Conservation (phyloP, 2,888 invertebrate genomes). For the Patella caerulea region DNA sequence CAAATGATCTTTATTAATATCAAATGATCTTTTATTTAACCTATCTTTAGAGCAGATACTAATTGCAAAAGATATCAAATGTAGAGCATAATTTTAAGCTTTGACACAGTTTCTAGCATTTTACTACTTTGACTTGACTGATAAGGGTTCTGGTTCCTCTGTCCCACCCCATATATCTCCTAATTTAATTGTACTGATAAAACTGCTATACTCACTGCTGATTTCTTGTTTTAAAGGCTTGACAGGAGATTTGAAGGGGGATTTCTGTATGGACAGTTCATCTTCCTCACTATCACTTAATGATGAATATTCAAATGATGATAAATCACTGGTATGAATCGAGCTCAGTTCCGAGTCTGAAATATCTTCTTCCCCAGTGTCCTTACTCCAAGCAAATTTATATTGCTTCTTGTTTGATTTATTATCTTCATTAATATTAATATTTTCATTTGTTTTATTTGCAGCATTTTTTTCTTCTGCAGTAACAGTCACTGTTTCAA, state of each 20-base stretch:
- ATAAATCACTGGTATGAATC: slow-evolving; percentile 72
- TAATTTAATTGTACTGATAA: too few species aligned
- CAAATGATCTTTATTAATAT: too few species aligned
- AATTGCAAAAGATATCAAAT: too few species aligned
- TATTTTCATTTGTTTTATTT: slow-evolving; percentile 25
- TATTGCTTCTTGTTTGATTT: slow-evolving; percentile 45
- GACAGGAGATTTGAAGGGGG: neutral
- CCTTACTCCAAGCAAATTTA: slow-evolving; percentile 66
- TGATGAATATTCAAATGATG: slow-evolving; percentile 66
- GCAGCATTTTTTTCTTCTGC: neutral
- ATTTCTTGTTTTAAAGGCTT: neutral
- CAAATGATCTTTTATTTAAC: too few species aligned
- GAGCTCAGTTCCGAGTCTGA: slow-evolving; percentile 69
- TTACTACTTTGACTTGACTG: too few species aligned
- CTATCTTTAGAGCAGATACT: too few species aligned
- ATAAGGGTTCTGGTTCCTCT: too few species aligned
- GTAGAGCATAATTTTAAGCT: too few species aligned
- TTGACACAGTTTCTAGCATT: too few species aligned
- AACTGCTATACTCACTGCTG: too few species aligned
- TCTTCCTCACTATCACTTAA: slow-evolving; percentile 35
- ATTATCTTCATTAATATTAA: slow-evolving; percentile 20
- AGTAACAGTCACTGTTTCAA: neutral
- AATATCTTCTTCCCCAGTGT: slow-evolving; percentile 41
- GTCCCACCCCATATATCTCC: too few species aligned
- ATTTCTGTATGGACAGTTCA: neutral